Conservation (phyloP, 2,888 invertebrate species). For the Labia minor region DNA sequence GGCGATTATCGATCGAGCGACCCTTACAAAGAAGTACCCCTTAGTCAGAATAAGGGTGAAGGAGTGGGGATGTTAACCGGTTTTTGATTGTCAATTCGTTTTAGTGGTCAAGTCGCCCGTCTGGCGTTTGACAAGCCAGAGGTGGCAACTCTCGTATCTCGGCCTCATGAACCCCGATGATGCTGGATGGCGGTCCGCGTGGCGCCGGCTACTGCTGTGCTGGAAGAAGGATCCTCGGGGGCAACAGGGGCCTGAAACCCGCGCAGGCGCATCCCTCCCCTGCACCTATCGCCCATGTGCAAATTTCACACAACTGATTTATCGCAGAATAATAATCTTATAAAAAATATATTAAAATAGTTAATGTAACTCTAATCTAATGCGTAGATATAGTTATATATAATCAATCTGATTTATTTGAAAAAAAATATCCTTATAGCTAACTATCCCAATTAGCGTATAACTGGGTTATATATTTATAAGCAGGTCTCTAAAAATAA, state of each 20-base stretch:
- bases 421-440: too few species aligned
- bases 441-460: too few species aligned
- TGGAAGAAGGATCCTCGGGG: neutral
- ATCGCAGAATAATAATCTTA: neutral
- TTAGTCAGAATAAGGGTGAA: neutral
- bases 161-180: neutral
- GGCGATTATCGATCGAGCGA: neutral
- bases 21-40: neutral
- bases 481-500: too few species aligned
- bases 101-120: neutral
- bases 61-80: neutral
- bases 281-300: neutral
- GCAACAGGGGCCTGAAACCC: neutral
- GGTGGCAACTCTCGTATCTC: neutral
- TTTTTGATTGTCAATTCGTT: neutral
- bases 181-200: neutral
- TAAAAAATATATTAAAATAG: neutral
- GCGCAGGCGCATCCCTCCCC: neutral
- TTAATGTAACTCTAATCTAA: too few species aligned
- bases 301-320: neutral
- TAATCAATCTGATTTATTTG: too few species aligned
- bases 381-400: too few species aligned
- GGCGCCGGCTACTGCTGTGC: slow-evolving; percentile 5
- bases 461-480: too few species aligned
- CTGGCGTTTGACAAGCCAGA: neutral